phyloP scores from a whole-genome alignment of 92 coral and sea anemone species.

The Umimayanthus chanpuru region DNA sequence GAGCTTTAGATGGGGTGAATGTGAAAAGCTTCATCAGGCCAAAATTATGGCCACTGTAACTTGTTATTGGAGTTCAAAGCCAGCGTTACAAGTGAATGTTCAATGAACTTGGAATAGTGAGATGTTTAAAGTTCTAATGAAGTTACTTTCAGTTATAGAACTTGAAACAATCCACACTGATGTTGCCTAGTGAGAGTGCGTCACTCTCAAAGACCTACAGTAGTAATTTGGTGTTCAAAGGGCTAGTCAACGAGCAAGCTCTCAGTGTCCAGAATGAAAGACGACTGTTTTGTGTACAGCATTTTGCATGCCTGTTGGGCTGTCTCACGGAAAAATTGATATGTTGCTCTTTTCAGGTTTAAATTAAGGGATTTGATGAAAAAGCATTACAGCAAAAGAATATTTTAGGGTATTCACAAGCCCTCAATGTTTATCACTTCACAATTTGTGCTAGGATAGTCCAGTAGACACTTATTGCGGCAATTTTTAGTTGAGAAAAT shows the following conservation, averaged over 20 bases:
- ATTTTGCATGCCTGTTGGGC: background rate
- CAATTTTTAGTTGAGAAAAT: too few species aligned
- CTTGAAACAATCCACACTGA: background rate
- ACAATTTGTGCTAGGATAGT: too few species aligned
- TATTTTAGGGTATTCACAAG: too few species aligned
- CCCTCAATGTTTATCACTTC: too few species aligned
- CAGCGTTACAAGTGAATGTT: background rate
- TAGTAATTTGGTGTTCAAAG: background rate
- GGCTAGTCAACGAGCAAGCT: background rate
- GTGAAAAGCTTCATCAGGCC: background rate
- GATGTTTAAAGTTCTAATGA: background rate
- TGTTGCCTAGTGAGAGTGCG: background rate
- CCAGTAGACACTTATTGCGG: too few species aligned
- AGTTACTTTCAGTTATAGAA: background rate
- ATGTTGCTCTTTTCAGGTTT: background rate
- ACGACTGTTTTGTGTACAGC: background rate
- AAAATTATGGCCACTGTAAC: too few species aligned
- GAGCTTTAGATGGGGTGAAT: background rate
- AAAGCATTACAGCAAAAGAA: background rate
- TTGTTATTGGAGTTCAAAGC: too few species aligned
- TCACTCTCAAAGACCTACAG: too few species aligned
- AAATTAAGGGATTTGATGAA: too few species aligned
- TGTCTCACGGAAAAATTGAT: background rate
- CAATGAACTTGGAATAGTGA: background rate
- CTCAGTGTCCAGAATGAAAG: too few species aligned